Conservation (phyloP, 2,888 invertebrate species). For the Nyleta sp. region DNA sequence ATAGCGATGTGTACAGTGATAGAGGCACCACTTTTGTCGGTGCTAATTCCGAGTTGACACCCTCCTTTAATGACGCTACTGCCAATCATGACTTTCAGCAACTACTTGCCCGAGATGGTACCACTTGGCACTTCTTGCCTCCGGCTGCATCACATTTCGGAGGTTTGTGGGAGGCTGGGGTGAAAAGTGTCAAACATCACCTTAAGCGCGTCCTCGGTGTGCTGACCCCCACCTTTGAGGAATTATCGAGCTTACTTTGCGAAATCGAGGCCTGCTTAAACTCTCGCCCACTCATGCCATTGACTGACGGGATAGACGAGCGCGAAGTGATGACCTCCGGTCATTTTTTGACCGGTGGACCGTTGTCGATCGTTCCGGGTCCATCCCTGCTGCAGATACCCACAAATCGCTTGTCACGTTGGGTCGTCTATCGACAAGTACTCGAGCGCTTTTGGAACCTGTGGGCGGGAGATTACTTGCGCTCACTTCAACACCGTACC, state of each 20-base stretch:
- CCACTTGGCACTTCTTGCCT: not conserved
- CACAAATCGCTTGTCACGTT: not conserved
- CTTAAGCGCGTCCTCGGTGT: not conserved
- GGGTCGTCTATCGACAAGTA: not conserved
- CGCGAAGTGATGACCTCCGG: not conserved
- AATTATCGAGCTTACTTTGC: not conserved
- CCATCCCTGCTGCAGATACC: not conserved
- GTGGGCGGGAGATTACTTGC: slow-evolving; percentile 13
- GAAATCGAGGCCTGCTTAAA: not conserved
- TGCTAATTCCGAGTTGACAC: slow-evolving; percentile 16
- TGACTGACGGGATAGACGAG: not conserved
- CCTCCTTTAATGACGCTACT: not conserved
- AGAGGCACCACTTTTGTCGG: slow-evolving; percentile 72
- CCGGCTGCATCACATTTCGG: not conserved
- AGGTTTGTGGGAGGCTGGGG: not conserved
- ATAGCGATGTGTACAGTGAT: slow-evolving; percentile 66
- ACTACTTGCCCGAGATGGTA: not conserved
- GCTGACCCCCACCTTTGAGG: not conserved
- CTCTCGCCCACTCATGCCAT: not conserved
- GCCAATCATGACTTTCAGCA: not conserved
- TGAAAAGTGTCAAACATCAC: not conserved
- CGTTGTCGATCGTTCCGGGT: not conserved
- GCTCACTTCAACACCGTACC: slow-evolving; percentile 10
- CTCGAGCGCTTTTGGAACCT: not conserved
- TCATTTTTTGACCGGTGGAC: slow-evolving; percentile 2